phyloP scores from a whole-genome alignment of 2,113 vertebrate genomes.

The Gulo gulo region DNA sequence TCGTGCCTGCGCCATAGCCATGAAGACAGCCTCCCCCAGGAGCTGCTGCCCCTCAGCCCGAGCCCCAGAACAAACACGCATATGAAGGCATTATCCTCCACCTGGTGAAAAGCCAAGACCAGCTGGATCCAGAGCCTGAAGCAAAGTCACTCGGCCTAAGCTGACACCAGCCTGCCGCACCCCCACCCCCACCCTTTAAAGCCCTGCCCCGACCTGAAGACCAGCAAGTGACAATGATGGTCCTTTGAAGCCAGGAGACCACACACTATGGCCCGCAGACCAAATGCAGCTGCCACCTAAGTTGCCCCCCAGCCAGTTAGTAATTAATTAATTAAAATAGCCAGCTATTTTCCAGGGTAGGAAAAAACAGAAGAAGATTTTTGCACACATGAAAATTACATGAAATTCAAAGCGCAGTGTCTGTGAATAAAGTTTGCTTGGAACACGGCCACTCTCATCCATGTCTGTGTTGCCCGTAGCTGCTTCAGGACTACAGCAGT shows the following conservation, averaged over 20 bases:
- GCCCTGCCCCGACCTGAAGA: neutral
- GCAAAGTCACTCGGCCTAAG: neutral
- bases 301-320: neutral
- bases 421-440: neutral
- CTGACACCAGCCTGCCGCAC: fast-evolving
- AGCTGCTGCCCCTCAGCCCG: neutral
- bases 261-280: neutral
- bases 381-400: neutral
- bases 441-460: neutral
- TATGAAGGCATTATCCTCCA: neutral
- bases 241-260: neutral
- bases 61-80: neutral
- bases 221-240: neutral
- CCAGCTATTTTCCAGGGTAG: neutral
- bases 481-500: neutral
- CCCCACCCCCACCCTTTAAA: neutral
- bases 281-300: neutral
- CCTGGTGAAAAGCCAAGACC: neutral
- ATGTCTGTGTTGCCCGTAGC: neutral
- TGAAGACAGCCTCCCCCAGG: neutral
- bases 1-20: neutral
- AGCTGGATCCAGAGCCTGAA: neutral
- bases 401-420: neutral
- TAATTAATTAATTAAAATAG: no score
- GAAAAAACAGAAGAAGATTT: neutral